phyloP scores from a whole-genome alignment of 2,113 vertebrate genomes.

The Onychostruthus taczanowskii region DNA sequence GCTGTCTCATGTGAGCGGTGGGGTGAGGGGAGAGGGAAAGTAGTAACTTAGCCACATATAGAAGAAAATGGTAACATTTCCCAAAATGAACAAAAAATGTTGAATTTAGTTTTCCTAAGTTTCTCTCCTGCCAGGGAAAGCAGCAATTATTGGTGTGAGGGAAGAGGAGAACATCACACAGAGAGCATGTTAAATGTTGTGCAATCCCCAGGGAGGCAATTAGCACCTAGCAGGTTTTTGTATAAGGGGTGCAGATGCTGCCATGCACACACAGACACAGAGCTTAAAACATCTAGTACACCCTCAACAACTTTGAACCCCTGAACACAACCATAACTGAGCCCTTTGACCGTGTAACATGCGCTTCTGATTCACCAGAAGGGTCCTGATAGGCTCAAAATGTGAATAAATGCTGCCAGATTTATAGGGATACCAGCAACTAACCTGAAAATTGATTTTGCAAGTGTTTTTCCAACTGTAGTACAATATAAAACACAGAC shows the following conservation, averaged over 20 bases:
- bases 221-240: constrained; percentile 34
- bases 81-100: not conserved
- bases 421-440: constrained; percentile 3
- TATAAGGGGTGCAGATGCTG: not conserved
- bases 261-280: not conserved
- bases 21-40: not conserved
- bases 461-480: not conserved
- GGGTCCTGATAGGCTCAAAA: not conserved
- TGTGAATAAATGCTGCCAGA: constrained; percentile 10
- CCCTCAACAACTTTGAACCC: not conserved
- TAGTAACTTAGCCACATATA: not conserved
- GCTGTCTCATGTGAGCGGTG: not conserved
- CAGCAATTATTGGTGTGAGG: not conserved
- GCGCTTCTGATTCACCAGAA: not conserved
- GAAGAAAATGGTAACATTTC: not conserved
- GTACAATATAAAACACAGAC: not conserved
- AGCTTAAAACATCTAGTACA: not conserved
- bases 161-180: not conserved
- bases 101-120: not conserved
- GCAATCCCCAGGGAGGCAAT: constrained; percentile 49
- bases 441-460: constrained; percentile 4
- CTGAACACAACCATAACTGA: not conserved
- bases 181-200: not conserved
- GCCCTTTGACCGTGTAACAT: not conserved
- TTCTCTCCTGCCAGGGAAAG: constrained; percentile 15